phyloP scores from a whole-genome alignment of 2,113 vertebrate genomes.

The Glaucidium brasilianum region DNA sequence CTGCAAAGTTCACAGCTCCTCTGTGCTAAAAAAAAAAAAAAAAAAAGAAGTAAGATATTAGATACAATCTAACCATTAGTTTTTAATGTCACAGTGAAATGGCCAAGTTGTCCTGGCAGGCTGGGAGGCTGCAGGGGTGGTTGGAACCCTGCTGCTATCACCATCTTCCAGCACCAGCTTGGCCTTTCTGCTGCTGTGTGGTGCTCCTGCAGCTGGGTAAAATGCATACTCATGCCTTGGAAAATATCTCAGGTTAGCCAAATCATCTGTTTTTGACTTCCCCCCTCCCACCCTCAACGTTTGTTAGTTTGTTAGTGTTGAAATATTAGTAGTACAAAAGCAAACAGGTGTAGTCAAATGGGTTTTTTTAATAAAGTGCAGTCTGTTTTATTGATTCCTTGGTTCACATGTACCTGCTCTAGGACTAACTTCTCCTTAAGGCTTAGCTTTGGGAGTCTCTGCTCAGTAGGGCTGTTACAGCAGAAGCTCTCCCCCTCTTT shows the following conservation, averaged over 20 bases:
- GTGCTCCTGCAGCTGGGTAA: accelerated
- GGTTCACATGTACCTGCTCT: accelerated
- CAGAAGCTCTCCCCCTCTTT: neutral
- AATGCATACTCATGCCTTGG: accelerated
- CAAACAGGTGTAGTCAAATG: neutral
- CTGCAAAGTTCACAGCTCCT: neutral
- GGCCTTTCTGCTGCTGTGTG: neutral
- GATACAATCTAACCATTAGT: neutral
- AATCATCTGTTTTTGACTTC: accelerated
- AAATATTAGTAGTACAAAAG: neutral
- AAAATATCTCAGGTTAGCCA: neutral
- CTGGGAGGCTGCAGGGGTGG: accelerated
- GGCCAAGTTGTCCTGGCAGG: neutral
- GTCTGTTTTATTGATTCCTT: neutral
- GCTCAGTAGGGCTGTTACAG: accelerated
- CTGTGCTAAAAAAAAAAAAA: accelerated
- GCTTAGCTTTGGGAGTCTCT: too few relatives aligned
- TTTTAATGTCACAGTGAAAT: neutral
- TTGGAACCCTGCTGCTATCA: accelerated
- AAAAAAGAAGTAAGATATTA: too few relatives aligned
- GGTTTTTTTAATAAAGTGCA: too few relatives aligned
- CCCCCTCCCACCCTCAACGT: too few relatives aligned
- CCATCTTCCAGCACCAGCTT: accelerated
- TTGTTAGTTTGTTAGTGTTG: too few relatives aligned
- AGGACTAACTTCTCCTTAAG: too few relatives aligned